Evolutionary conservation across 2,113 vertebrate species (phyloP).

Genomic region (Tyrannus savana): DNA sequence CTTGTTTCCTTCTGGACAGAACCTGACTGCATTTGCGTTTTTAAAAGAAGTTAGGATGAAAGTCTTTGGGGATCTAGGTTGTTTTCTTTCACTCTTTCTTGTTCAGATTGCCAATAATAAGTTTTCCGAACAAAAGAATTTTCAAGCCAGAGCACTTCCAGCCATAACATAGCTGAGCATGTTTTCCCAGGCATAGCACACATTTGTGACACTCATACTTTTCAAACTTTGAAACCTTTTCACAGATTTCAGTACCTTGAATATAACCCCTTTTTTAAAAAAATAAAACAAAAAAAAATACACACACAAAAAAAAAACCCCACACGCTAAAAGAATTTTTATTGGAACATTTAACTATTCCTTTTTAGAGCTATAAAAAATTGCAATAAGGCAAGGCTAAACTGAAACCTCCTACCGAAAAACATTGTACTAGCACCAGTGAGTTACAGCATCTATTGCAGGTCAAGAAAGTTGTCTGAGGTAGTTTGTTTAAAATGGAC

Average conservation of each 20-base stretch:
- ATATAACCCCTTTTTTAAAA: background rate
- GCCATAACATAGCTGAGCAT: background rate
- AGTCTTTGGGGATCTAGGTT: background rate
- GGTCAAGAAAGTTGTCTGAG: background rate
- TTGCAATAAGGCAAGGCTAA: background rate
- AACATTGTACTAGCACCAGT: background rate
- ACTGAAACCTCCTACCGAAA: background rate
- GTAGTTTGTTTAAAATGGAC: background rate
- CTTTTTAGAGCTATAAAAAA: background rate
- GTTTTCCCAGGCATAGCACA: background rate
- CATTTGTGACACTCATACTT: background rate
- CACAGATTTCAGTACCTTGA: background rate
- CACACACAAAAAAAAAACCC: rapidly evolving
- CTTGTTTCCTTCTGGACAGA: background rate
- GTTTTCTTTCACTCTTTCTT: background rate
- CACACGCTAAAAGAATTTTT: background rate
- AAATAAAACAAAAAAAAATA: background rate
- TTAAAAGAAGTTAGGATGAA: background rate
- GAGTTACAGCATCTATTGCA: background rate
- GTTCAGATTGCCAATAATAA: background rate
- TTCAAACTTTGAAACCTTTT: background rate
- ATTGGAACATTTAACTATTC: background rate
- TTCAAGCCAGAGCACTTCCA: background rate
- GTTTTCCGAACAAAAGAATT: background rate
- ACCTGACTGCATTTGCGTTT: background rate